Evolutionary conservation across 2,113 vertebrate genomes (phyloP).

Genomic region (Pelvicachromis taeniatus): DNA sequence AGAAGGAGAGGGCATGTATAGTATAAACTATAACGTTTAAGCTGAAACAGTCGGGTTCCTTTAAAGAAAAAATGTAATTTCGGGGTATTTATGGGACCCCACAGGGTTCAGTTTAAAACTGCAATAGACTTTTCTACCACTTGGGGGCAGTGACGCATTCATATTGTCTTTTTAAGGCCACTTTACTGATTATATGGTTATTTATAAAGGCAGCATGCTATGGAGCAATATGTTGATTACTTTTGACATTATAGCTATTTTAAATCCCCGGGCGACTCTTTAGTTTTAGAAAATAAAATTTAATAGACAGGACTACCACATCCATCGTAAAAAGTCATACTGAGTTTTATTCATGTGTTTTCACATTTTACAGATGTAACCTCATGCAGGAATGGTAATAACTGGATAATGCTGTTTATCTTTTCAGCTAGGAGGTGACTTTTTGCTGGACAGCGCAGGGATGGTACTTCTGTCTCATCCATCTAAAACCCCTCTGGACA

Average conservation of each 20-base stretch:
- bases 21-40: neutral
- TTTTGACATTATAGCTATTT: neutral
- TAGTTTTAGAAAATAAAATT: neutral
- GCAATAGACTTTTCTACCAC: neutral
- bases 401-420: neutral
- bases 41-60: neutral
- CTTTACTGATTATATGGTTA: neutral
- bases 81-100: neutral
- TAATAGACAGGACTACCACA: neutral
- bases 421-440: constrained; percentile 74
- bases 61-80: neutral
- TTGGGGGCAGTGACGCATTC: neutral
- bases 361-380: neutral
- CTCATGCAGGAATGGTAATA: neutral
- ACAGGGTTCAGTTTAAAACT: neutral
- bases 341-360: neutral
- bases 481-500: constrained; percentile 60
- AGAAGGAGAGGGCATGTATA: neutral
- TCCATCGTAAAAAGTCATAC: neutral
- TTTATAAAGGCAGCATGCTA: neutral
- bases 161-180: neutral
- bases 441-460: constrained; percentile 63
- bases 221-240: neutral
- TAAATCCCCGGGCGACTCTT: neutral
- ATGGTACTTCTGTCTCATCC: constrained; percentile 62